Conservation (phyloP, 2,113 vertebrate species). For the Psephotus haematonotus region DNA sequence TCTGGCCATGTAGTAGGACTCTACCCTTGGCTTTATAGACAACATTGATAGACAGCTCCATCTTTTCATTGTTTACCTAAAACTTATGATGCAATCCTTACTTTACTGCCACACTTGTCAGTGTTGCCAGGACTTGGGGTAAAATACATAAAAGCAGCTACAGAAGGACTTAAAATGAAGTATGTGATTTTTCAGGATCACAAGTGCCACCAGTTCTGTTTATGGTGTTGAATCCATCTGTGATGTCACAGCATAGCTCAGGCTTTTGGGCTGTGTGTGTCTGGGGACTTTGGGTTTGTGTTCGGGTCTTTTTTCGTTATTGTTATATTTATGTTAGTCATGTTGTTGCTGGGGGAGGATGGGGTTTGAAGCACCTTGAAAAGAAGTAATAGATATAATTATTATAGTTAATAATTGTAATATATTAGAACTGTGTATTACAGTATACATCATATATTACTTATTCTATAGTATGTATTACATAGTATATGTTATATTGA, state of each 20-base stretch:
- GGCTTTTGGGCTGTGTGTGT: background rate
- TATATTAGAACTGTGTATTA: background rate
- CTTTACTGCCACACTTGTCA: background rate
- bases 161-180: background rate
- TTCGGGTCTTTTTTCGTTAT: background rate
- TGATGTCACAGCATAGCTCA: background rate
- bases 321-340: background rate
- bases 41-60: background rate
- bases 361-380: background rate
- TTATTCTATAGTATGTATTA: background rate
- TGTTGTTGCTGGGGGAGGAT: background rate
- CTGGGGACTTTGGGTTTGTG: background rate
- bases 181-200: background rate
- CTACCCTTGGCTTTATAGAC: background rate
- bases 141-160: background rate
- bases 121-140: background rate
- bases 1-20: background rate
- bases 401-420: background rate
- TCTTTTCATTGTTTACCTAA: background rate
- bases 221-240: background rate
- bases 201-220: background rate
- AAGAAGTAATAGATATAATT: background rate
- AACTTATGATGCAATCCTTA: background rate
- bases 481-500: background rate
- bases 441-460: background rate